Conservation (phyloP, 2,888 invertebrate genomes). For the Tenthredo distinguenda region DNA sequence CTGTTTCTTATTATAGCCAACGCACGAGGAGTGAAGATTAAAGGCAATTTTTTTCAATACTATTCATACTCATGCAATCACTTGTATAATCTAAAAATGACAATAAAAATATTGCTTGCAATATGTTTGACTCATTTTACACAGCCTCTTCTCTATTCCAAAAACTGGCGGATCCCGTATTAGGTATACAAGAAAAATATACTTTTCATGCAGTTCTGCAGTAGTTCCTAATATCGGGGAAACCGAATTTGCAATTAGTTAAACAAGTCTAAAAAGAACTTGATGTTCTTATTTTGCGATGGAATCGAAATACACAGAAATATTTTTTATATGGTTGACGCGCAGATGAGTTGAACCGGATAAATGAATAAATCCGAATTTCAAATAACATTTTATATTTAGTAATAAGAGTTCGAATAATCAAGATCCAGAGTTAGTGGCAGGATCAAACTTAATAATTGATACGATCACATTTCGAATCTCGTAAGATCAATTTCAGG, state of each 20-base stretch:
- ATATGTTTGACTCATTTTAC: neutral
- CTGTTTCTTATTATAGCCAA: neutral
- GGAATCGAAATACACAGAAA: neutral
- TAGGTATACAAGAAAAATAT: neutral
- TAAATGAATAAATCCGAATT: neutral
- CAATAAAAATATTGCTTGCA: neutral
- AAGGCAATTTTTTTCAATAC: neutral
- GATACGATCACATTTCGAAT: slow-evolving; percentile 28
- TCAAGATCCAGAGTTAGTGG: neutral
- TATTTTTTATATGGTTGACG: neutral
- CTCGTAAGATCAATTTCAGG: slow-evolving; percentile 15
- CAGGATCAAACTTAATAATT: neutral
- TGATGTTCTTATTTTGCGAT: neutral
- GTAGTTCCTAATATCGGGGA: neutral
- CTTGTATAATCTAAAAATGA: neutral
- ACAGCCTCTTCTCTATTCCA: neutral
- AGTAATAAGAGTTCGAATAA: neutral
- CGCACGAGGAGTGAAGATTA: neutral
- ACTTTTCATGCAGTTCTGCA: neutral
- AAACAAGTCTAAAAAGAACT: neutral
- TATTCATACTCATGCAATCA: neutral
- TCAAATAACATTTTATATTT: neutral
- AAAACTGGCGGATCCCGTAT: neutral
- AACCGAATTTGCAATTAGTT: neutral
- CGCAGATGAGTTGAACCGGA: neutral